phyloP scores from a whole-genome alignment of 2,113 vertebrate genomes.

The Pygoscelis antarcticus region DNA sequence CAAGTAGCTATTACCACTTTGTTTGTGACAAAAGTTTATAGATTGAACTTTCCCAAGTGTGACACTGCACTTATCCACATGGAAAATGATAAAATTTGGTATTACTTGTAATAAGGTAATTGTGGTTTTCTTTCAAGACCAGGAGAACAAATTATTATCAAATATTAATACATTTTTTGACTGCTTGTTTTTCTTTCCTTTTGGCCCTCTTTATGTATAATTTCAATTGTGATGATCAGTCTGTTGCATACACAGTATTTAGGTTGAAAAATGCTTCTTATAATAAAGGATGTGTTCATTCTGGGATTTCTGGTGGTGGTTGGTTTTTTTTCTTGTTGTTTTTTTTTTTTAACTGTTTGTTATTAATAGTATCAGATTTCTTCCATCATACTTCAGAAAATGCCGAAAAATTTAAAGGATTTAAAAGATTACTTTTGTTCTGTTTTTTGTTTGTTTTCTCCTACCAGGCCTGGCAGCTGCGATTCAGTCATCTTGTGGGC shows the following conservation, averaged over 20 bases:
- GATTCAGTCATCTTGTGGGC: slow-evolving; percentile 95
- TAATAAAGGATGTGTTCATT: background rate
- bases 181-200: background rate
- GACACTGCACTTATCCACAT: background rate
- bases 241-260: background rate
- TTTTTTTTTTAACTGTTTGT: background rate
- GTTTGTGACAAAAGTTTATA: background rate
- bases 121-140: background rate
- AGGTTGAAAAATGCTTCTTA: background rate
- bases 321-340: background rate
- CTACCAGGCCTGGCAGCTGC: slow-evolving; percentile 93
- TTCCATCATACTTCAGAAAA: background rate
- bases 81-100: background rate
- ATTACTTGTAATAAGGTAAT: background rate
- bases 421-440: background rate
- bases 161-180: background rate
- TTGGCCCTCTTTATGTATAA: background rate
- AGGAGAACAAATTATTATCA: background rate
- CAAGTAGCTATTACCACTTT: background rate
- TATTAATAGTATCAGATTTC: background rate
- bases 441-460: background rate
- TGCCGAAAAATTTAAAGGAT: background rate
- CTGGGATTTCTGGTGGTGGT: background rate
- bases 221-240: background rate
- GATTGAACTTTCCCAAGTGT: background rate